These are phyloP conservation scores for Nyleta sp. DNA, from an alignment of 2,888 invertebrate genomes.

Conservation along the genomic window DNA sequence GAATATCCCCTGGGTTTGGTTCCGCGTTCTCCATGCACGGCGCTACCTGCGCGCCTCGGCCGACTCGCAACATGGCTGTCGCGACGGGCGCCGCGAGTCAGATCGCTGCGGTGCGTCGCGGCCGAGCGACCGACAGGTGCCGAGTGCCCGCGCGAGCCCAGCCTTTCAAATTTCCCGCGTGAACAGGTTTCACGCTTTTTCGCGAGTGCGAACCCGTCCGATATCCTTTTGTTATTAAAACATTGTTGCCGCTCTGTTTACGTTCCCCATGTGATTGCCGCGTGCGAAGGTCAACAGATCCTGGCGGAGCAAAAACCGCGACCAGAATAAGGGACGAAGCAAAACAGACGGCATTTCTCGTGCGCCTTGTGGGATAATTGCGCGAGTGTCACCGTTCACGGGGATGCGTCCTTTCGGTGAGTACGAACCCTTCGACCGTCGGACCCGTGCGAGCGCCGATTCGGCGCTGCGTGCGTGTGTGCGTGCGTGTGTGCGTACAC, in stretches of 20 bases:
- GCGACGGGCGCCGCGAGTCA: constrained; percentile 44
- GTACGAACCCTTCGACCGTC: background rate
- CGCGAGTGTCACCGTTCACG: background rate
- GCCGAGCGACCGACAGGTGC: constrained; percentile 58
- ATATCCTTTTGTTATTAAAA: no score
- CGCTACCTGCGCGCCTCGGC: constrained; percentile 47
- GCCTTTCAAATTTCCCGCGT: constrained; percentile 53
- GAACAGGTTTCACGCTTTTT: constrained; percentile 7
- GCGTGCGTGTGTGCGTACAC: no score
- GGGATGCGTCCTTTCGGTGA: constrained; percentile 37
- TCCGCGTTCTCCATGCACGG: constrained; percentile 58
- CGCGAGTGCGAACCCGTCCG: constrained; percentile 12
- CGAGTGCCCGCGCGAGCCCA: constrained; percentile 19
- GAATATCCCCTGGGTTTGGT: constrained; percentile 18
- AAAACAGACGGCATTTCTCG: background rate
- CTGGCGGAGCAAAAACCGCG: no score
- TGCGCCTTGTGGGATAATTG: background rate
- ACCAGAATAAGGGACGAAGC: no score
- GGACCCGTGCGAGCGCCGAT: background rate
- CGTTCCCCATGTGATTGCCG: background rate
- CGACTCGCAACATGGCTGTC: constrained; percentile 60
- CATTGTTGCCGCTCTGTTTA: no score
- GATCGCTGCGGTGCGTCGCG: constrained; percentile 62
- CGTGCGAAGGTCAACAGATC: constrained; percentile 8
- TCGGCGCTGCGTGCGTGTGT: constrained; percentile 7